A percentile compares a stretch with the other conserved stretches of the same genome.
Evolutionary conservation across 2,888 invertebrate genomes (phyloP).

Genomic region (Ptychoptera albimana): DNA sequence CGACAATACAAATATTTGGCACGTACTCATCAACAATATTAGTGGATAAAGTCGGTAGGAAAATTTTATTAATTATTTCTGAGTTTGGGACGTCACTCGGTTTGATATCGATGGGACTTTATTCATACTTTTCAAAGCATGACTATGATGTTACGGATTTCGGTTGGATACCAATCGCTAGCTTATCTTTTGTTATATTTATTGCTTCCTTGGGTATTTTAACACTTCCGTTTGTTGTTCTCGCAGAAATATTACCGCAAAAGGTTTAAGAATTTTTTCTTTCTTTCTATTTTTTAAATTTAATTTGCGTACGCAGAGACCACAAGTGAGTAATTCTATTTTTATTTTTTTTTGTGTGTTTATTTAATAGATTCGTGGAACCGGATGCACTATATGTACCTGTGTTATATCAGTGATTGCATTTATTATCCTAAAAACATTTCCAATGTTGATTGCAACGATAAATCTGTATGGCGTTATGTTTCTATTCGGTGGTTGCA

Average conservation of each 20-base stretch:
- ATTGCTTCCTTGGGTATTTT: conserved; percentile 23
- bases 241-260: conserved; percentile 23
- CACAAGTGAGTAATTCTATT: too few species aligned
- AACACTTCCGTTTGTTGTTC: conserved; percentile 24
- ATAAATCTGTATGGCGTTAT: conserved; percentile 23
- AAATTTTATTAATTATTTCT: conserved; percentile 17
- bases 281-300: too few species aligned
- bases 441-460: conserved; percentile 16
- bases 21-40: conserved; percentile 22
- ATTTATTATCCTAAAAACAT: conserved; percentile 14
- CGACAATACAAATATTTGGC: conserved; percentile 24
- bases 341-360: neutral
- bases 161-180: conserved; percentile 24
- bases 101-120: conserved; percentile 18
- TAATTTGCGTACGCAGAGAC: too few species aligned
- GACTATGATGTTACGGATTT: conserved; percentile 16
- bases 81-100: conserved; percentile 22
- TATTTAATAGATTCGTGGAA: neutral
- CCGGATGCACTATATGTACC: neutral
- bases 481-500: conserved; percentile 20
- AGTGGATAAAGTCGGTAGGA: conserved; percentile 25
- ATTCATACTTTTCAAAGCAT: conserved; percentile 16
- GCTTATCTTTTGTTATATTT: conserved; percentile 26
- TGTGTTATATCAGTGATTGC: neutral
- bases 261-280: too few species aligned